Conservation (phyloP, 2,888 invertebrate species). For the Ochropleura leucogaster region DNA sequence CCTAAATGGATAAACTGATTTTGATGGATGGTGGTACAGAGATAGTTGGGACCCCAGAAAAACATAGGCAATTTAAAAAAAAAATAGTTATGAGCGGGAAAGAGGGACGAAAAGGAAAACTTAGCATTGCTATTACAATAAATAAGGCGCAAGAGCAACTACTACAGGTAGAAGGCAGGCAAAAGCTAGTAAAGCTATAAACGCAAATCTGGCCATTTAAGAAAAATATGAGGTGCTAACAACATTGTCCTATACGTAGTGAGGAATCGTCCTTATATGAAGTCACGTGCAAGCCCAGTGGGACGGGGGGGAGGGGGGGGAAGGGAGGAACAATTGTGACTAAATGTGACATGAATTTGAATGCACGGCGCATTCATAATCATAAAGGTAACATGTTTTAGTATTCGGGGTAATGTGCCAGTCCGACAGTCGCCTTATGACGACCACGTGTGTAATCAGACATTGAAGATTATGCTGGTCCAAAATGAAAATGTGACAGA, state of each 20-base stretch:
- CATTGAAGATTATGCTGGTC: constrained; percentile 41
- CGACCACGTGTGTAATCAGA: constrained; percentile 51
- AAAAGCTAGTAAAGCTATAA: constrained; percentile 11
- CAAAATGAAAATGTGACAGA: constrained; percentile 15
- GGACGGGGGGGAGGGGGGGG: not conserved
- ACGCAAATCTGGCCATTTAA: constrained; percentile 21
- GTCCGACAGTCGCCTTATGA: constrained; percentile 7
- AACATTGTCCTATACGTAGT: constrained; percentile 35
- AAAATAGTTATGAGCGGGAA: no score
- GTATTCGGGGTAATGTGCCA: constrained; percentile 51
- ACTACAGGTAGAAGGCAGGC: no score
- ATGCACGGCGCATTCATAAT: constrained; percentile 56
- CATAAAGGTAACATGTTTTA: constrained; percentile 58
- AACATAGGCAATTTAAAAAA: no score
- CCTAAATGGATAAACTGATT: no score
- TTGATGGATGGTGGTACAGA: no score
- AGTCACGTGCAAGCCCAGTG: constrained; percentile 46
- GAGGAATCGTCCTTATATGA: constrained; percentile 56
- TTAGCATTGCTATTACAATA: no score
- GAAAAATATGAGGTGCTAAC: constrained; percentile 61
- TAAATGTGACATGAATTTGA: constrained; percentile 64
- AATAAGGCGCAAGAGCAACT: no score
- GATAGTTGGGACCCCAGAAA: no score
- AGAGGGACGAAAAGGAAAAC: no score
- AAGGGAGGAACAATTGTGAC: constrained; percentile 50